These are phyloP conservation scores for Tautogolabrus adspersus DNA, from an alignment of 2,113 vertebrate genomes.

Conservation along the genomic window DNA sequence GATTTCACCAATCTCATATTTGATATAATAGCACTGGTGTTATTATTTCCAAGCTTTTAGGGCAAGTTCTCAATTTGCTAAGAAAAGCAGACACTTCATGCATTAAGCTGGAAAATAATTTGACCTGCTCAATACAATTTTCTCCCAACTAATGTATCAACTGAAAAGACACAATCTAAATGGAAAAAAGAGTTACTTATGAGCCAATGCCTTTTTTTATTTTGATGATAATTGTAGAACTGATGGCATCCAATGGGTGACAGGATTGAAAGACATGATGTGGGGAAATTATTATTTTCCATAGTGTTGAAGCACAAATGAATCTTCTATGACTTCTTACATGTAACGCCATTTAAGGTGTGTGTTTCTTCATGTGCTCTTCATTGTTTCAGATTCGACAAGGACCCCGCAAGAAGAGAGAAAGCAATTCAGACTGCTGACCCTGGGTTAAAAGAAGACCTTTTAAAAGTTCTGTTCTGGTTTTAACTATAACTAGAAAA, in stretches of 20 bases:
- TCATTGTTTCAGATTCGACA: slow-evolving; percentile 9
- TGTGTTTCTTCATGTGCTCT: background rate
- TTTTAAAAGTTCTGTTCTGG: slow-evolving; percentile 14
- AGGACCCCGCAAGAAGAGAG: slow-evolving; percentile 14
- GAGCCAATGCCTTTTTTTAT: too few relatives aligned
- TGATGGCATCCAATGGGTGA: too few relatives aligned
- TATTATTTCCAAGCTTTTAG: too few relatives aligned
- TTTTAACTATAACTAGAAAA: slow-evolving; percentile 15
- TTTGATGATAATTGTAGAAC: too few relatives aligned
- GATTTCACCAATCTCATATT: too few relatives aligned
- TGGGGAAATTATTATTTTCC: too few relatives aligned
- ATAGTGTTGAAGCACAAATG: too few relatives aligned
- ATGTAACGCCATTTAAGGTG: background rate
- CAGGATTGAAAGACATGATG: too few relatives aligned
- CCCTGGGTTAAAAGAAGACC: slow-evolving; percentile 15
- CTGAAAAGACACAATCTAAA: background rate
- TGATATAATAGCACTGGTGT: too few relatives aligned
- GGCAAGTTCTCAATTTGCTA: too few relatives aligned
- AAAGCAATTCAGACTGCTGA: slow-evolving; percentile 15
- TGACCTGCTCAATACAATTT: background rate
- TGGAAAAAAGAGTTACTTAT: background rate
- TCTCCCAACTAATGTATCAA: background rate
- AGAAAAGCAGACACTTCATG: background rate
- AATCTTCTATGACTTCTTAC: background rate
- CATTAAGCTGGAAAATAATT: background rate